phyloP scores from a whole-genome alignment of 2,888 invertebrate genomes.

The Atethmia centrago region DNA sequence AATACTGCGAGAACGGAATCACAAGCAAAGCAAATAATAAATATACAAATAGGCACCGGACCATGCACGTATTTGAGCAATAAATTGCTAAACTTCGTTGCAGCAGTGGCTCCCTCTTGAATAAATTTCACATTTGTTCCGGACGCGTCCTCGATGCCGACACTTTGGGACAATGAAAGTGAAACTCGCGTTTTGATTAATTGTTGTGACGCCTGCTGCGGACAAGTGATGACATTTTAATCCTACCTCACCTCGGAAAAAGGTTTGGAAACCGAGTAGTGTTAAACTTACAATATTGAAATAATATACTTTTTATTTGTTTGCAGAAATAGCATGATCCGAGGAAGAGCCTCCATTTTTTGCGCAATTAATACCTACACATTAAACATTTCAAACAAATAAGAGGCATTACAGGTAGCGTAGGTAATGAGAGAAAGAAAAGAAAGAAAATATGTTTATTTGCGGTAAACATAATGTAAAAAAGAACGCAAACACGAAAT shows the following conservation, averaged over 20 bases:
- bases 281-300: not conserved
- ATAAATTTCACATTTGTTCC: slow-evolving; percentile 55
- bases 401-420: not conserved
- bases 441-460: too few relatives aligned
- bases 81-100: slow-evolving; percentile 5
- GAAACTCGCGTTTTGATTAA: slow-evolving; percentile 59
- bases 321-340: not conserved
- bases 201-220: slow-evolving; percentile 29
- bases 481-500: too few relatives aligned
- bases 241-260: not conserved
- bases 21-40: not conserved
- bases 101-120: not conserved
- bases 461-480: too few relatives aligned
- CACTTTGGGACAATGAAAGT: slow-evolving; percentile 52
- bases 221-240: slow-evolving; percentile 1
- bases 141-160: slow-evolving; percentile 17
- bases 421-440: too few relatives aligned
- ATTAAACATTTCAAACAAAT: not conserved
- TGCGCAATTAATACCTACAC: too few relatives aligned
- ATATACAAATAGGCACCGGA: not conserved
- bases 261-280: not conserved
- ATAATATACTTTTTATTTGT: not conserved
- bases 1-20: not conserved
- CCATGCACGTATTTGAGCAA: not conserved
- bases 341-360: not conserved